Conservation (phyloP, 2,888 invertebrate species). For the Rotaria sp. region DNA sequence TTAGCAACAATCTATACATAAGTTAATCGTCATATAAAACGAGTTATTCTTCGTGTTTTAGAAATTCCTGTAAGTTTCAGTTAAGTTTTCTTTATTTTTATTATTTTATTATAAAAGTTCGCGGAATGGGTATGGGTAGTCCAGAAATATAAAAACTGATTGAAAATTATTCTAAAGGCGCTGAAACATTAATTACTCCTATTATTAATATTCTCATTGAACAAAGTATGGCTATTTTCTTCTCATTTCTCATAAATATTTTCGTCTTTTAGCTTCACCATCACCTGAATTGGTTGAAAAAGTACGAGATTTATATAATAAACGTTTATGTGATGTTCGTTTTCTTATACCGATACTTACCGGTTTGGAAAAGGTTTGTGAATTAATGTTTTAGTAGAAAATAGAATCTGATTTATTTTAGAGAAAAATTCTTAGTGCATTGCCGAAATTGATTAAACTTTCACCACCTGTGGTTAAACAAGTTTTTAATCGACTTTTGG, state of each 20-base stretch:
- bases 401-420: slow-evolving; percentile 43
- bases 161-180: slow-evolving; percentile 84
- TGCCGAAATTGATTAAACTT: slow-evolving; percentile 85
- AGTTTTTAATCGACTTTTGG: slow-evolving; percentile 63
- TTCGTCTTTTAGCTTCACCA: slow-evolving; percentile 62
- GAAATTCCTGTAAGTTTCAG: slow-evolving; percentile 61
- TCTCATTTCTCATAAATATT: background rate
- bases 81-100: background rate
- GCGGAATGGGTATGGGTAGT: slow-evolving; percentile 73
- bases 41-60: slow-evolving; percentile 73
- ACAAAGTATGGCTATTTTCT: slow-evolving; percentile 60
- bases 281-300: slow-evolving; percentile 74
- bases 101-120: slow-evolving; percentile 53
- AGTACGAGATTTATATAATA: slow-evolving; percentile 82
- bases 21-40: slow-evolving; percentile 76
- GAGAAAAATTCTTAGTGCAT: slow-evolving; percentile 76
- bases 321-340: slow-evolving; percentile 85
- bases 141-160: slow-evolving; percentile 68
- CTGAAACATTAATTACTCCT: slow-evolving; percentile 85
- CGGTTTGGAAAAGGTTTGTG: slow-evolving; percentile 69
- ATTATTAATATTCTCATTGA: slow-evolving; percentile 91
- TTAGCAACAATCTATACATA: slow-evolving; percentile 79
- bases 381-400: background rate
- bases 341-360: slow-evolving; percentile 90
- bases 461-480: slow-evolving; percentile 82